These are phyloP conservation scores for Shinisaurus crocodilurus DNA, from an alignment of 2,113 vertebrate species.

Conservation along the genomic window DNA sequence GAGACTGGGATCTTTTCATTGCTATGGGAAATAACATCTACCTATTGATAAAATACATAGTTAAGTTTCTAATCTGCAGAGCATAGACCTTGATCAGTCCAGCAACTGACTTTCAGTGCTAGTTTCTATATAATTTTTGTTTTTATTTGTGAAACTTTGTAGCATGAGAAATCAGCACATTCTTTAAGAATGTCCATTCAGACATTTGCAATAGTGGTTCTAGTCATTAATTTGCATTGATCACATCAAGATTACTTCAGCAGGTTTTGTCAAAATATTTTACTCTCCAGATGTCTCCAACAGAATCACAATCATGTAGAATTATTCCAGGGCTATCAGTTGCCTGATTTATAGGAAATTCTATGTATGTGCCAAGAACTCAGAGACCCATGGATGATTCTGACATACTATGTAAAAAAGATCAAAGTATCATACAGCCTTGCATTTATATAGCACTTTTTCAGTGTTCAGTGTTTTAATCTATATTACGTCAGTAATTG, in stretches of 20 bases:
- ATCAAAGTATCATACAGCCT: not conserved
- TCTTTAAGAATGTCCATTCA: not conserved
- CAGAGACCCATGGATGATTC: not conserved
- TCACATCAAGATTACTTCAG: not conserved
- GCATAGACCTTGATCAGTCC: not conserved
- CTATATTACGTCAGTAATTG: not conserved
- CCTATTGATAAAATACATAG: slow-evolving; percentile 68
- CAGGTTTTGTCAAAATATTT: not conserved
- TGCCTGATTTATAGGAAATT: not conserved
- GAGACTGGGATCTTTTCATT: slow-evolving; percentile 83
- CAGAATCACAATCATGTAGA: not conserved
- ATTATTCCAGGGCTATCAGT: not conserved
- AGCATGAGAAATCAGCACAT: not conserved
- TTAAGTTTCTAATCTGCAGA: not conserved
- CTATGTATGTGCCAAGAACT: not conserved
- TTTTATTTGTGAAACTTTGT: not conserved
- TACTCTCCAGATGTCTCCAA: not conserved
- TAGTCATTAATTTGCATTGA: not conserved
- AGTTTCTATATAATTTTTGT: not conserved
- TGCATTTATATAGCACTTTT: not conserved
- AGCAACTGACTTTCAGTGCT: not conserved
- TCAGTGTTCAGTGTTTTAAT: not conserved
- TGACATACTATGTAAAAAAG: not conserved
- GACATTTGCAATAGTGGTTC: not conserved
- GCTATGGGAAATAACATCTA: slow-evolving; percentile 78